phyloP scores from a whole-genome alignment of 1,140 invertebrate genomes.

The Hypsibius dujardini region DNA sequence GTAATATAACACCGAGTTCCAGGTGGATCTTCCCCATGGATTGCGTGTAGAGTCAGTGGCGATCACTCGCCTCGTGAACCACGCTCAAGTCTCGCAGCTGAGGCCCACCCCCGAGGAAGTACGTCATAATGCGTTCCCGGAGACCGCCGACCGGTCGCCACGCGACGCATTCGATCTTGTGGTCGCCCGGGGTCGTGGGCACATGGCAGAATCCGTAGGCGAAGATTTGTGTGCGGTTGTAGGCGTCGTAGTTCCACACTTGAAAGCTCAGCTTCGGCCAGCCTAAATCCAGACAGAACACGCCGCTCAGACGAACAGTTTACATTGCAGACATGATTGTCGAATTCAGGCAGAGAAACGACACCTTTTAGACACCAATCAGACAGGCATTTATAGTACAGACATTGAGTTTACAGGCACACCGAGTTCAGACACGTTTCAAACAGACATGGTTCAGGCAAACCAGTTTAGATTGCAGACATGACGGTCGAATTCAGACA shows the following conservation, averaged over 20 bases:
- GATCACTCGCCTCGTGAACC: slow-evolving; percentile 39
- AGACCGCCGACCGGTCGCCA: slow-evolving; percentile 57
- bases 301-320: not conserved
- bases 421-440: too few species aligned
- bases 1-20: slow-evolving; percentile 48
- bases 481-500: too few species aligned
- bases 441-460: too few species aligned
- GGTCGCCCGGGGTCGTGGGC: slow-evolving; percentile 59
- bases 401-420: too few species aligned
- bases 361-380: too few species aligned
- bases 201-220: slow-evolving; percentile 66
- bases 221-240: slow-evolving; percentile 54
- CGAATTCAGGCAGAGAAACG: too few species aligned
- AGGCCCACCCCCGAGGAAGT: slow-evolving; percentile 51
- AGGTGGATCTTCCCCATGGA: slow-evolving; percentile 54
- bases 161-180: slow-evolving; percentile 58
- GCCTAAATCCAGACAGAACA: slow-evolving; percentile 37
- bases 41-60: slow-evolving; percentile 54
- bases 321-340: too few species aligned
- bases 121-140: slow-evolving; percentile 45
- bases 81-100: slow-evolving; percentile 46
- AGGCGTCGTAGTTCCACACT: slow-evolving; percentile 58
- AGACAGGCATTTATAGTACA: too few species aligned
- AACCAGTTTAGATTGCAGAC: too few species aligned
- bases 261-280: slow-evolving; percentile 70